These are phyloP conservation scores for Ptycholaimellus sp. DNA, from an alignment of 2,888 invertebrate genomes.

Conservation along the genomic window DNA sequence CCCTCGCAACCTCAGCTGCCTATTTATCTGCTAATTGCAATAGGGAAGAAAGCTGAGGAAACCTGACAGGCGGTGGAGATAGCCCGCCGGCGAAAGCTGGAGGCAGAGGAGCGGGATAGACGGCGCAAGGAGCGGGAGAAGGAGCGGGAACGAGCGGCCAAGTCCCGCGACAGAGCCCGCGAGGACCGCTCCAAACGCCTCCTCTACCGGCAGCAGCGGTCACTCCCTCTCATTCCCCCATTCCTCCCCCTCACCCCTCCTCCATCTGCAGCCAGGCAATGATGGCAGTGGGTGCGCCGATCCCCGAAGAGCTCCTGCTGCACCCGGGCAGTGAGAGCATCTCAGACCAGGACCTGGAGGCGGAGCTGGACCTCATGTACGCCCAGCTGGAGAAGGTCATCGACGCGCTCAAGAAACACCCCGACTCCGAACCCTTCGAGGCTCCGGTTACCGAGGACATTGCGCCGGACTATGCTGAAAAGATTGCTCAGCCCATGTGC, in stretches of 20 bases:
- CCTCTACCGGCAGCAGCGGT: too few relatives aligned
- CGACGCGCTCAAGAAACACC: constrained; percentile 58
- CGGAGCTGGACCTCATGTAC: constrained; percentile 6
- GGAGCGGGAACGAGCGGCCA: not conserved
- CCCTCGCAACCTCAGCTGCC: too few relatives aligned
- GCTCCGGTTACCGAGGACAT: constrained; percentile 76
- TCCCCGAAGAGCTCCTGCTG: too few relatives aligned
- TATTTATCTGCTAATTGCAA: too few relatives aligned
- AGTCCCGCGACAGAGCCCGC: not conserved
- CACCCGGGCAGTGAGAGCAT: too few relatives aligned
- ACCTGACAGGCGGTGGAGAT: too few relatives aligned
- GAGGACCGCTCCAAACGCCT: not conserved
- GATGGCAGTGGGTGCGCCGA: too few relatives aligned
- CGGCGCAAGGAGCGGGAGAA: constrained; percentile 1
- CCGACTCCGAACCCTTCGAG: constrained; percentile 78
- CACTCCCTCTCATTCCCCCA: too few relatives aligned
- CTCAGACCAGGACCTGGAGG: too few relatives aligned
- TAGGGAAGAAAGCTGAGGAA: too few relatives aligned
- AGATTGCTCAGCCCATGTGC: constrained; percentile 69
- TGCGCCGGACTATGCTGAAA: constrained; percentile 51
- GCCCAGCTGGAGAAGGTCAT: constrained; percentile 32
- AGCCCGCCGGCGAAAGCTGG: constrained; percentile 3
- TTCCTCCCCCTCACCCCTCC: too few relatives aligned
- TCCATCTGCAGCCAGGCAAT: too few relatives aligned
- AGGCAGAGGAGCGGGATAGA: constrained; percentile 8